phyloP scores from a whole-genome alignment of 2,888 invertebrate species.

The Polietes domitor region DNA sequence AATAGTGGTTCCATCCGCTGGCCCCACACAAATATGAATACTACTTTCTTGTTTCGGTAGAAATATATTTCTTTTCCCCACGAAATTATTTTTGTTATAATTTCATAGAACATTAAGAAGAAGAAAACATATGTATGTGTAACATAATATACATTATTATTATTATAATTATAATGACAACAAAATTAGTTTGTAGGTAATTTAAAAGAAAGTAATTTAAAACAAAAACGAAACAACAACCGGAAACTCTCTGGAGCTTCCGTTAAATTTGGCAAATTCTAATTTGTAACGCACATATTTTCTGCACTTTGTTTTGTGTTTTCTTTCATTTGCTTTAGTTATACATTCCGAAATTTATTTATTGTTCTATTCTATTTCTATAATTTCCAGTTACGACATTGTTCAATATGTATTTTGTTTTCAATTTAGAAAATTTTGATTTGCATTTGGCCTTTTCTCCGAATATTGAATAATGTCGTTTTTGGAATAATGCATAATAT shows the following conservation, averaged over 20 bases:
- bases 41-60: not conserved
- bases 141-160: conserved; percentile 26
- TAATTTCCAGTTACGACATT: conserved; percentile 49
- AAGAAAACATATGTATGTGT: conserved; percentile 17
- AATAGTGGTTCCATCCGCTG: not conserved
- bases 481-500: conserved; percentile 33
- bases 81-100: conserved; percentile 36
- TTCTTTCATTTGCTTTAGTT: not conserved
- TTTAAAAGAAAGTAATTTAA: not conserved
- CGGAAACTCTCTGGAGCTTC: not conserved
- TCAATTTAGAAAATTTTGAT: not conserved
- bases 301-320: not conserved
- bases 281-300: not conserved
- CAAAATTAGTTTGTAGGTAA: conserved; percentile 21
- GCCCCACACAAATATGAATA: not conserved
- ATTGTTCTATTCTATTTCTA: conserved; percentile 35
- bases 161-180: conserved; percentile 3
- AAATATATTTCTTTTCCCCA: conserved; percentile 1
- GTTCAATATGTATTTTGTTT: conserved; percentile 28
- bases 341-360: conserved; percentile 21
- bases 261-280: conserved; percentile 8
- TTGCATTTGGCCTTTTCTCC: not conserved
- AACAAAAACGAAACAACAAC: not conserved
- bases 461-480: conserved; percentile 45
- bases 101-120: conserved; percentile 24